Conservation (phyloP, 2,113 vertebrate species). For the Dasyurus viverrinus region DNA sequence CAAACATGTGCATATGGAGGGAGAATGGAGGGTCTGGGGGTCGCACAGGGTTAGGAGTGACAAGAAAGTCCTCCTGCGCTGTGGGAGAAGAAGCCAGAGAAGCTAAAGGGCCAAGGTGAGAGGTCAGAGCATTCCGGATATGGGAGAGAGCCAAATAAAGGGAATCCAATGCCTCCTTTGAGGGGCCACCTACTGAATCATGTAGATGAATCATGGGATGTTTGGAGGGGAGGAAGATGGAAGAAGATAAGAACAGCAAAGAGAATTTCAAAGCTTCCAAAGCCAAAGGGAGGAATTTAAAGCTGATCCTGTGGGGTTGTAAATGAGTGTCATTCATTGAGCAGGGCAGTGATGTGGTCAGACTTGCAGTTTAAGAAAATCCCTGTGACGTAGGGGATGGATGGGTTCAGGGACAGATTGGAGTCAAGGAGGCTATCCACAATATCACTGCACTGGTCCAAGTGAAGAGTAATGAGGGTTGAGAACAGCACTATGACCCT, state of each 20-base stretch:
- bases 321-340: background rate
- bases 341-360: background rate
- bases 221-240: background rate
- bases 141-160: background rate
- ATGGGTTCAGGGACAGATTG: background rate
- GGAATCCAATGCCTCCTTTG: background rate
- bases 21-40: too few species aligned
- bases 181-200: too few species aligned
- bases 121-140: background rate
- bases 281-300: background rate
- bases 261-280: background rate
- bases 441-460: background rate
- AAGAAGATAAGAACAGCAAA: background rate
- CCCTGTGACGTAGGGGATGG: background rate
- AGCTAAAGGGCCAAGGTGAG: background rate
- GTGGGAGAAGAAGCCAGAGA: background rate
- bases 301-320: background rate
- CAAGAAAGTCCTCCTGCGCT: background rate
- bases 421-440: background rate
- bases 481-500: background rate
- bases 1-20: too few species aligned
- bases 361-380: background rate
- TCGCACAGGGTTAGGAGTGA: too few species aligned
- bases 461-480: background rate
- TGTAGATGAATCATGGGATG: background rate